phyloP scores from a whole-genome alignment of 2,113 vertebrate genomes.

The Nothoprocta perdicaria region DNA sequence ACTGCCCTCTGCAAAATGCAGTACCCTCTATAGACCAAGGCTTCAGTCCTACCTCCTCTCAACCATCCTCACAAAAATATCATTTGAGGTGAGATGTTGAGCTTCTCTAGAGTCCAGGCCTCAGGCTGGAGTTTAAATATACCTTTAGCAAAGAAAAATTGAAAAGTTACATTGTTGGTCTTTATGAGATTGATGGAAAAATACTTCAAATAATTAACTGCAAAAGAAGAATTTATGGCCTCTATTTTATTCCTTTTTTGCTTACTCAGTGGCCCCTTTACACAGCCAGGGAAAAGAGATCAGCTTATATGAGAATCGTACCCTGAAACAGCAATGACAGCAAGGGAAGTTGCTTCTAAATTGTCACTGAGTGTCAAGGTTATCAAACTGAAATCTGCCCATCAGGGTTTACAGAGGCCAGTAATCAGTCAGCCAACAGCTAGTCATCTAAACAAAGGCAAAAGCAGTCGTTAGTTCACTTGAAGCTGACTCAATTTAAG shows the following conservation, averaged over 20 bases:
- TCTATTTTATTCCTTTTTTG: neutral
- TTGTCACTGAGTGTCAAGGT: neutral
- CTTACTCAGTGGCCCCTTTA: neutral
- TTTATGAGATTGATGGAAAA: neutral
- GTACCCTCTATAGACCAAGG: fast-evolving
- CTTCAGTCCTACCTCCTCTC: neutral
- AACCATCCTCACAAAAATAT: neutral
- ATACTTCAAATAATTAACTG: neutral
- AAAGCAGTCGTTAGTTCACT: neutral
- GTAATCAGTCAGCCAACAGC: neutral
- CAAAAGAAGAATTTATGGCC: neutral
- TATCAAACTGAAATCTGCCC: conserved; percentile 71
- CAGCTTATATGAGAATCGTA: neutral
- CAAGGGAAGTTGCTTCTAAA: conserved; percentile 1
- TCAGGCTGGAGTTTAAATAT: neutral
- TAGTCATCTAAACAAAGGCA: neutral
- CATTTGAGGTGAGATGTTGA: neutral
- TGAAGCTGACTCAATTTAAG: conserved; percentile 24
- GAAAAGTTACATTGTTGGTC: neutral
- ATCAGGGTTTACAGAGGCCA: neutral
- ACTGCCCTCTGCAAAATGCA: neutral
- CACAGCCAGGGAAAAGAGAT: neutral
- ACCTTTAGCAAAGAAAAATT: neutral
- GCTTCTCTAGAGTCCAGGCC: neutral
- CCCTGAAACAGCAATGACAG: neutral